A percentile compares a stretch with the other conserved stretches of the same genome.
Conservation (phyloP, 2,888 invertebrate genomes). For the Crematogaster levior region DNA sequence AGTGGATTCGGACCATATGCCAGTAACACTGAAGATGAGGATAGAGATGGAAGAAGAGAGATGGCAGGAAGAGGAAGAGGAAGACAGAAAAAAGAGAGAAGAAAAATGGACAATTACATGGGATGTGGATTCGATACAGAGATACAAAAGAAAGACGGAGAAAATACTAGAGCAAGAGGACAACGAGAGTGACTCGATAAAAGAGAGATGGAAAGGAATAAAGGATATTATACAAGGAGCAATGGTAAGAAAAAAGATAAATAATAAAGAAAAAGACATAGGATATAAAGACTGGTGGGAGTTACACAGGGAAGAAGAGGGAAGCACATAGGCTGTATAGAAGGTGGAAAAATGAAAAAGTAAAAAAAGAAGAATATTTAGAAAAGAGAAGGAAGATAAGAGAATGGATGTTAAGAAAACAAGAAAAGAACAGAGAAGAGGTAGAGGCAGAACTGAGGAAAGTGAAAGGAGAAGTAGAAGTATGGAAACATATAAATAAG, state of each 20-base stretch:
- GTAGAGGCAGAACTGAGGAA: background rate
- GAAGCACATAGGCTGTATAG: background rate
- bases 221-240: background rate
- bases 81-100: background rate
- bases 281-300: background rate
- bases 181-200: no score
- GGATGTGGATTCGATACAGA: background rate
- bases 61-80: background rate
- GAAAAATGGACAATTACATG: background rate
- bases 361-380: background rate
- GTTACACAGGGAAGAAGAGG: background rate
- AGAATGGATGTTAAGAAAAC: background rate
- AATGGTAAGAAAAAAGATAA: background rate
- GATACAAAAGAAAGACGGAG: background rate
- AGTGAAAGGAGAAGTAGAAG: background rate
- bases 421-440: background rate
- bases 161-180: background rate
- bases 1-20: conserved; percentile 10
- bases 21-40: background rate
- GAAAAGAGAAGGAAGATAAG: background rate
- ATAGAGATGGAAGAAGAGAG: background rate
- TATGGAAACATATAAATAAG: conserved; percentile 10
- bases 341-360: background rate
- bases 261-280: background rate
- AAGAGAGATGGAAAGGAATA: background rate